Evolutionary conservation across 2,888 invertebrate species (phyloP).

Genomic region (Latheticus oryzae): DNA sequence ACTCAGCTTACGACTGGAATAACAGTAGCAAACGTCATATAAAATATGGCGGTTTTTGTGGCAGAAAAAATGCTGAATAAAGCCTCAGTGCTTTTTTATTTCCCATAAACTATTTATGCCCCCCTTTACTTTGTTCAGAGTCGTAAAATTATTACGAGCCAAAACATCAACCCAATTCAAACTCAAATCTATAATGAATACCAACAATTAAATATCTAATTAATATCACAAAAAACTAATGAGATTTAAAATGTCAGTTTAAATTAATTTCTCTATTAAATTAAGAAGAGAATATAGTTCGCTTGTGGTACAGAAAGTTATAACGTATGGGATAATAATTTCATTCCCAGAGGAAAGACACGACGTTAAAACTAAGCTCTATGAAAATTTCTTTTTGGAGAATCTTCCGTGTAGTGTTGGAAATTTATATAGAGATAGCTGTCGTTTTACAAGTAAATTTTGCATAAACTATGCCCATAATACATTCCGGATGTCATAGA

Average conservation of each 20-base stretch:
- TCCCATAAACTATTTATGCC: constrained; percentile 34
- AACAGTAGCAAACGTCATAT: constrained; percentile 10
- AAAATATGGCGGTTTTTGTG: constrained; percentile 29
- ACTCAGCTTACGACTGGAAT: constrained; percentile 30
- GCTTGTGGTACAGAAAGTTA: constrained; percentile 12
- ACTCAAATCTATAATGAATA: constrained; percentile 28
- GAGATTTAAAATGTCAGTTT: constrained; percentile 8
- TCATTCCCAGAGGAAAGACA: constrained; percentile 14
- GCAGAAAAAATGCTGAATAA: constrained; percentile 33
- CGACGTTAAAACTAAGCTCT: too few species aligned
- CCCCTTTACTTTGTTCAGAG: constrained; percentile 33
- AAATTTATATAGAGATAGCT: not conserved
- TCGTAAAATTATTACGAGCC: constrained; percentile 33
- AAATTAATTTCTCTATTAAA: constrained; percentile 25
- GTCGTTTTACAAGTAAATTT: constrained; percentile 22
- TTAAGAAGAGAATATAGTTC: constrained; percentile 19
- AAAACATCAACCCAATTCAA: constrained; percentile 18
- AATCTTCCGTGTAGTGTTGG: too few species aligned
- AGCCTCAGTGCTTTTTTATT: constrained; percentile 33
- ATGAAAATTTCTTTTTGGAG: too few species aligned
- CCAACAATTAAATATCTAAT: constrained; percentile 23
- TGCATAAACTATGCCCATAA: constrained; percentile 31
- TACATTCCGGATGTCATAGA: constrained; percentile 29
- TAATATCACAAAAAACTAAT: constrained; percentile 2
- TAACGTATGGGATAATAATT: constrained; percentile 28